Conservation (phyloP, 2,888 invertebrate genomes). For the Meganola albula region DNA sequence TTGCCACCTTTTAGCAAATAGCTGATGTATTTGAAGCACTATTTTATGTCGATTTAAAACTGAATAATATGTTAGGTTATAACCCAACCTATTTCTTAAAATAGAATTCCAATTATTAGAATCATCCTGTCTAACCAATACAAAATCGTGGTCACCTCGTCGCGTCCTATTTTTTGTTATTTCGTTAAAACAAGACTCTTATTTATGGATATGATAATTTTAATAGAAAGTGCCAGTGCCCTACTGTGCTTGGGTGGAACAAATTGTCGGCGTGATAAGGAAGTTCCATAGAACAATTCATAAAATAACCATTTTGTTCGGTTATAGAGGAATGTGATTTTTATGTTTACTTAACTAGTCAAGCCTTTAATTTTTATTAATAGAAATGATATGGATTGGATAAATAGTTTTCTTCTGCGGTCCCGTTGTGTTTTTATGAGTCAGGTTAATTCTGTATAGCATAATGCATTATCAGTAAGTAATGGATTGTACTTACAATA, state of each 20-base stretch:
- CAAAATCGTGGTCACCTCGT: slow-evolving; percentile 31
- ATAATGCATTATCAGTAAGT: no score
- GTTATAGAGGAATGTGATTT: slow-evolving; percentile 18
- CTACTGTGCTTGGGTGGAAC: slow-evolving; percentile 70
- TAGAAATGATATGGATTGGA: slow-evolving; percentile 14
- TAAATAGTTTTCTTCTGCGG: neutral
- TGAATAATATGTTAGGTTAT: no score
- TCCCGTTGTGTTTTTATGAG: no score
- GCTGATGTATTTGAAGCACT: no score
- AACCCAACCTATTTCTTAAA: no score
- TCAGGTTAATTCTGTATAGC: no score
- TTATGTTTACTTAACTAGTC: slow-evolving; percentile 19
- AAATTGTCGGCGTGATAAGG: slow-evolving; percentile 56
- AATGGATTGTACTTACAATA: no score
- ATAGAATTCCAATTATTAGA: no score
- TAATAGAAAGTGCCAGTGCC: slow-evolving; percentile 67
- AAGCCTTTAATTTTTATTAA: slow-evolving; percentile 11
- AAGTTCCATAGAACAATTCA: slow-evolving; percentile 51
- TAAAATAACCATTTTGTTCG: slow-evolving; percentile 30
- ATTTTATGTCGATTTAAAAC: no score
- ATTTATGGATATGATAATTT: slow-evolving; percentile 69
- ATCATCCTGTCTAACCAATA: neutral
- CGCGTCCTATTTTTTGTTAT: slow-evolving; percentile 26
- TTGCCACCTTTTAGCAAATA: no score
- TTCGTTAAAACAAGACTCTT: slow-evolving; percentile 40